These are phyloP conservation scores for Gymnorhina tibicen DNA, from an alignment of 2,113 vertebrate species.

Conservation along the genomic window DNA sequence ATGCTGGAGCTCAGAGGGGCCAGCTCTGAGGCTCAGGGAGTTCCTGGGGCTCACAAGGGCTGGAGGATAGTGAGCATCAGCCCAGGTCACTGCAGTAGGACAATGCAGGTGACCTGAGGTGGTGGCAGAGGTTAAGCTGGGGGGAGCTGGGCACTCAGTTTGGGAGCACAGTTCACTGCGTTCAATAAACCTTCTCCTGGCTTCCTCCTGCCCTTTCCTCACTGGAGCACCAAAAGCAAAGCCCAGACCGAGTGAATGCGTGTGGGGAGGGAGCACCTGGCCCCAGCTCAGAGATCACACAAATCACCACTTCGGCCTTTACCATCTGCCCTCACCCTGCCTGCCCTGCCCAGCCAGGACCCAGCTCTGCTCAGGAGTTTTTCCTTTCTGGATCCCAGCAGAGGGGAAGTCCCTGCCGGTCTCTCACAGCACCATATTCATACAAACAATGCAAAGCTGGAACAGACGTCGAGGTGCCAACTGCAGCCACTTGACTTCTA, in stretches of 20 bases:
- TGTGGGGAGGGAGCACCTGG: neutral
- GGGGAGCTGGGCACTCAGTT: neutral
- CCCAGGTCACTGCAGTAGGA: neutral
- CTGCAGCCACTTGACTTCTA: conserved; percentile 1
- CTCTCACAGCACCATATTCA: neutral
- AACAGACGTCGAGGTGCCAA: neutral
- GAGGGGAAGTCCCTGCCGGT: neutral
- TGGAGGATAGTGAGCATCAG: neutral
- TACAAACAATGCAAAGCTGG: conserved; percentile 14
- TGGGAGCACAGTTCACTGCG: neutral
- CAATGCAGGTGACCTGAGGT: neutral
- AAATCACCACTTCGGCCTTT: neutral
- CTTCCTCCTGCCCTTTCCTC: neutral
- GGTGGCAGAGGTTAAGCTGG: neutral
- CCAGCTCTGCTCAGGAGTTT: neutral
- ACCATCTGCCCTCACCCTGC: too few relatives aligned
- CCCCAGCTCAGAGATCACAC: neutral
- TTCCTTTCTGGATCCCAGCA: neutral
- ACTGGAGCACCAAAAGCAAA: neutral
- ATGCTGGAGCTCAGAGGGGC: neutral
- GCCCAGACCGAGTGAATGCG: neutral
- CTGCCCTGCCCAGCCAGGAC: neutral
- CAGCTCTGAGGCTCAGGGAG: neutral
- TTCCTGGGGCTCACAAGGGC: neutral
- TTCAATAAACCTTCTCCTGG: neutral